Base-by-base conservation (phyloP, 2,797 vertebrate genomes). In the Hydrolagus colliei region DNA sequence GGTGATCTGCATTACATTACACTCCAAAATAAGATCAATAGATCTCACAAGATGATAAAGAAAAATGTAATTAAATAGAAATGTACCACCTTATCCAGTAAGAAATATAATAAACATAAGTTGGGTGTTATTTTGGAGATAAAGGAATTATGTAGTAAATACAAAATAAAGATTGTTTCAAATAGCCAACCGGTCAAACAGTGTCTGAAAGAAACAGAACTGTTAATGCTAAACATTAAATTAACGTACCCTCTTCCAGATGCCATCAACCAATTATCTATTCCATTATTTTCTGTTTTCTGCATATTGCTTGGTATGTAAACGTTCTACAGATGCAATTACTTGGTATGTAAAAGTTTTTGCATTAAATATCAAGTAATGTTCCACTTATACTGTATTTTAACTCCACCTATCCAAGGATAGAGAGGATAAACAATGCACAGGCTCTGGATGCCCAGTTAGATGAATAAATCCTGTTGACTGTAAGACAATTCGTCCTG, bases 361-460 rank as follows among this genome's bases (percentile, higher is more conserved):
- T 82, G 13, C 14, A 11, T 84, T 52, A 41, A 65, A 65, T 71
- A 84, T 52, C 52, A 76, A 76, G 63, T 35, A 84, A 12, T 27
- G 68, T 62, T 68, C n/a, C 32, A 9, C 27, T 65, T 63, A 80
- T 80, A 63, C 27, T 63, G 59, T 65, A 52, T 52, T 52, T 52
- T 79, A 79, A 16, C 76, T 75, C 77, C n/a, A 86, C 2, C 16
- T 0, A 0, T 22, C 68, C 41, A 16, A 0, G 0, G 20, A 27
- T 0, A 0, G 1, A 1, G 1, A 1, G 14, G 61, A 86, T 88
- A 86, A 73, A 13, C 12, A 65, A 41, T 86, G 86, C 68, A 75
- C 16, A 74, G 14, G 2, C 65, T 86, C 67, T 5, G 86, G 86
- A 77, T 67, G 86, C 0, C 7, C 16, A 86, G 63, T 16, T 1